A percentile compares a stretch with the other conserved stretches of the same genome.
Evolutionary conservation across 2,113 vertebrate genomes (phyloP).

Genomic region (Gallinago paraguaiae): DNA sequence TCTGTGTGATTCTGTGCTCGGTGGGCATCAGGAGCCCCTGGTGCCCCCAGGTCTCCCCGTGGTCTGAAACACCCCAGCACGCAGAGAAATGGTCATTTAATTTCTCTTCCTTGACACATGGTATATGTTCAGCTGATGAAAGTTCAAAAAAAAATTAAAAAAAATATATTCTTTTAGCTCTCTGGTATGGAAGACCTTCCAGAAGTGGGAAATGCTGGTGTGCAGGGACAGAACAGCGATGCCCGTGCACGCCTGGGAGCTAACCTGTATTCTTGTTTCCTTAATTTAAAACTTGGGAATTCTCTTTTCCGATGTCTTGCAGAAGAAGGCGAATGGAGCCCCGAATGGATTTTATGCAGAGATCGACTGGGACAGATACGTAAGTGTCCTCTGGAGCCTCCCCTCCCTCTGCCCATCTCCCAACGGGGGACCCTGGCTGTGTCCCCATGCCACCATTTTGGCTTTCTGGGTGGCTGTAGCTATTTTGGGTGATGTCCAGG

Average conservation of each 20-base stretch:
- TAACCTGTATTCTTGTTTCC: not conserved
- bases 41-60: not conserved
- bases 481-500: rapidly evolving
- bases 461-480: not conserved
- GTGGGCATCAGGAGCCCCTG: rapidly evolving
- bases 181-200: not conserved
- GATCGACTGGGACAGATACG: constrained; percentile 99
- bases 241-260: not conserved
- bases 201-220: rapidly evolving
- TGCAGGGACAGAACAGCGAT: rapidly evolving
- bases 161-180: not conserved
- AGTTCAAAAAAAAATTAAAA: not conserved
- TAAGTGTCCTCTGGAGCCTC: constrained; percentile 73
- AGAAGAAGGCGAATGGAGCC: constrained; percentile 96
- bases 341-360: constrained; percentile 97
- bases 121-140: not conserved
- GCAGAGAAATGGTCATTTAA: rapidly evolving
- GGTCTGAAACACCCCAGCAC: not conserved
- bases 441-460: rapidly evolving
- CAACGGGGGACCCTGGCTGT: rapidly evolving
- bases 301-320: constrained; percentile 57
- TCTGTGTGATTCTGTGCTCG: not conserved
- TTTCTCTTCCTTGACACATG: not conserved
- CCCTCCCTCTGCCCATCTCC: not conserved
- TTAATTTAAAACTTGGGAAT: not conserved